Evolutionary conservation across 1,140 invertebrate genomes (phyloP).

Genomic region (Gryllus bimaculatus): DNA sequence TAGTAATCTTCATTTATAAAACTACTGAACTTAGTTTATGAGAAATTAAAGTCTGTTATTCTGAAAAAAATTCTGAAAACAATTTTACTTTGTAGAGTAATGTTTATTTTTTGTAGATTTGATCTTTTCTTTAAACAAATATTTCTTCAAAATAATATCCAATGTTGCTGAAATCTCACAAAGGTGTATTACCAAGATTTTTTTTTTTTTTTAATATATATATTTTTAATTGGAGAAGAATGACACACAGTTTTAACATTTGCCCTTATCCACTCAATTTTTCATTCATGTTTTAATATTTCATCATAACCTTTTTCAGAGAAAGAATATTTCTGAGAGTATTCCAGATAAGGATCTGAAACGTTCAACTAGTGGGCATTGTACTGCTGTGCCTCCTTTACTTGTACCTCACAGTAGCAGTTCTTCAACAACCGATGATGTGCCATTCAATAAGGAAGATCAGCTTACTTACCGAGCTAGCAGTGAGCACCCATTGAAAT

Average conservation of each 20-base stretch:
- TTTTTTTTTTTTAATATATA: no score
- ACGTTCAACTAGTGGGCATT: not conserved
- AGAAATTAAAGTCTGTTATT: not conserved
- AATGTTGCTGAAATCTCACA: not conserved
- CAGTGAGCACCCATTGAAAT: not conserved
- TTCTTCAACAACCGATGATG: conserved; percentile 12
- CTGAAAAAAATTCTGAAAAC: not conserved
- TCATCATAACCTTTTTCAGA: not conserved
- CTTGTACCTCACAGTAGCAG: not conserved
- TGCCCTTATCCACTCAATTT: not conserved
- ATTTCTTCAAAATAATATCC: not conserved
- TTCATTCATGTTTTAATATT: not conserved
- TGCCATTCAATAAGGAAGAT: conserved; percentile 13
- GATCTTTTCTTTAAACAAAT: not conserved
- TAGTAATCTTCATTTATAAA: not conserved
- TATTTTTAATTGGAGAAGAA: not conserved
- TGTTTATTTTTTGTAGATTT: not conserved
- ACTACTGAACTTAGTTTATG: not conserved
- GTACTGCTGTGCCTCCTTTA: not conserved
- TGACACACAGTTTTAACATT: not conserved
- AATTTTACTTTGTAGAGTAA: not conserved
- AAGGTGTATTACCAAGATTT: not conserved
- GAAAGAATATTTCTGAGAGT: not conserved
- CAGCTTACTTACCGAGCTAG: conserved; percentile 12
- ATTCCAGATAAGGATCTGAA: not conserved